Conservation (phyloP, 1,140 invertebrate species). For the Ericerus pela region DNA sequence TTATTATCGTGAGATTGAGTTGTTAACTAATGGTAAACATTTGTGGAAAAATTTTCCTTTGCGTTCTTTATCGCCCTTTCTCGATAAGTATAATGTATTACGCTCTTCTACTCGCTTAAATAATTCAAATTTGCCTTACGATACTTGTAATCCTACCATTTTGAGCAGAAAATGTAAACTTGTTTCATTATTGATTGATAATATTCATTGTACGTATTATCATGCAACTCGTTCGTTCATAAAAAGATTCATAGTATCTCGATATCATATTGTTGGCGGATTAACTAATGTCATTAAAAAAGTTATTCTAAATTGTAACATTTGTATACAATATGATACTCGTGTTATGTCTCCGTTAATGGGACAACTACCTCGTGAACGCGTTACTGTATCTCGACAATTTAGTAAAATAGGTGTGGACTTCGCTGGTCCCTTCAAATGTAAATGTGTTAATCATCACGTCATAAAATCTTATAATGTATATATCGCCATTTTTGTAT, state of each 20-base stretch:
- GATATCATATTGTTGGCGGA: constrained; percentile 25
- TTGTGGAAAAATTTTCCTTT: not conserved
- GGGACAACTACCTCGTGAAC: constrained; percentile 26
- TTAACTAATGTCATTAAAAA: constrained; percentile 20
- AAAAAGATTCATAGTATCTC: constrained; percentile 20
- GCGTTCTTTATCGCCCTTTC: constrained; percentile 6
- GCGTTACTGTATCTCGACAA: constrained; percentile 22
- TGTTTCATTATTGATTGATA: constrained; percentile 27
- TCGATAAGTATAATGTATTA: constrained; percentile 14
- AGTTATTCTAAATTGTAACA: constrained; percentile 23
- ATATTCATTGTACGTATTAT: constrained; percentile 23
- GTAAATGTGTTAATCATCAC: too few relatives aligned
- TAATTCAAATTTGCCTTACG: constrained; percentile 14
- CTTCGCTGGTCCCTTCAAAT: constrained; percentile 30
- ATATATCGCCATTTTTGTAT: constrained; percentile 33
- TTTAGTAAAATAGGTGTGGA: constrained; percentile 30
- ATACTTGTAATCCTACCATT: constrained; percentile 17
- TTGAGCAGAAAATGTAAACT: constrained; percentile 20
- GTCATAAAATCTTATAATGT: constrained; percentile 26
- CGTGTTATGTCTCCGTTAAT: constrained; percentile 21
- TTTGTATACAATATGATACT: constrained; percentile 20
- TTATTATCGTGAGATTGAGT: not conserved
- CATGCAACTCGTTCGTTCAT: constrained; percentile 24
- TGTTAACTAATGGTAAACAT: not conserved
- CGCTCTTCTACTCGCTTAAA: constrained; percentile 17